These are phyloP conservation scores for Phaethon lepturus DNA, from an alignment of 2,113 vertebrate genomes.

Conservation along the genomic window DNA sequence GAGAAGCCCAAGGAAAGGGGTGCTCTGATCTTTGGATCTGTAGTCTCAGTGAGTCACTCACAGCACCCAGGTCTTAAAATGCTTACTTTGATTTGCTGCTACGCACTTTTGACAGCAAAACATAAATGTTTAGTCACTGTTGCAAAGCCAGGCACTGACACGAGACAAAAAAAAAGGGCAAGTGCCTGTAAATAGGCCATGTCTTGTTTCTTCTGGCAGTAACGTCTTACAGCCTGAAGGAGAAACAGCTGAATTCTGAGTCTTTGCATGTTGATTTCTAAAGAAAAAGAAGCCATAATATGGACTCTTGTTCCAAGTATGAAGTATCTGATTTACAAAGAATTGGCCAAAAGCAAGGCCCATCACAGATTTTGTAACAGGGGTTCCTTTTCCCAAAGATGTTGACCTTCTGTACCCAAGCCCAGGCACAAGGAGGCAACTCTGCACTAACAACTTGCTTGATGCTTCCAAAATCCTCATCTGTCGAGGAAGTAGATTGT, in stretches of 20 bases:
- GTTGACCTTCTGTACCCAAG: background rate
- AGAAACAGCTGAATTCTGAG: background rate
- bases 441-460: background rate
- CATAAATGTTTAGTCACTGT: background rate
- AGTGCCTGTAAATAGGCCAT: accelerated
- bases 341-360: background rate
- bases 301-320: background rate
- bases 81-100: background rate
- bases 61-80: background rate
- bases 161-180: background rate
- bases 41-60: background rate
- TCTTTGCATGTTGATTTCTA: background rate
- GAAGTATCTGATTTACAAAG: background rate
- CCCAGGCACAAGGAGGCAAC: background rate
- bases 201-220: background rate
- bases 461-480: background rate
- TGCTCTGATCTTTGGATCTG: background rate
- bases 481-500: background rate
- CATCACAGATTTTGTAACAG: background rate
- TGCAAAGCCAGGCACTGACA: background rate
- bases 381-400: background rate
- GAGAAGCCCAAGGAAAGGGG: background rate
- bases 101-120: background rate
- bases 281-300: background rate
- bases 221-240: background rate